phyloP scores from a whole-genome alignment of 2,888 invertebrate species.

The Petrophora chlorosata region DNA sequence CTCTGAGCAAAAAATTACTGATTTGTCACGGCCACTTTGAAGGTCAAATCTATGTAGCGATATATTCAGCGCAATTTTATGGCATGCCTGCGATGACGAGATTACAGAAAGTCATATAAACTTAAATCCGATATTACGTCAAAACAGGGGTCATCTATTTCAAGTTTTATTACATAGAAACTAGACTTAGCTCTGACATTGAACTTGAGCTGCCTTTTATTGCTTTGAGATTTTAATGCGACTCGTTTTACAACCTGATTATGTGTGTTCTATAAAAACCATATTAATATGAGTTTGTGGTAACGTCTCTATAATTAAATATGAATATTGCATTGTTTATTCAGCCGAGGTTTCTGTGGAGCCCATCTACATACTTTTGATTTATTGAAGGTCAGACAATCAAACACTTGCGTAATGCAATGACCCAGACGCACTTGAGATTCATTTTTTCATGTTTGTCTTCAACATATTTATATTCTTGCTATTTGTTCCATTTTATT shows the following conservation, averaged over 20 bases:
- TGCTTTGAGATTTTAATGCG: conserved; percentile 1
- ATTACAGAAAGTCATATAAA: conserved; percentile 22
- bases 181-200: conserved; percentile 30
- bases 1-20: conserved; percentile 22
- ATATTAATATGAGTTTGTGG: neutral
- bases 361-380: conserved; percentile 12
- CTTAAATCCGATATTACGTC: conserved; percentile 22
- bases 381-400: conserved; percentile 19
- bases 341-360: conserved; percentile 10
- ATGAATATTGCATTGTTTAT: conserved; percentile 11
- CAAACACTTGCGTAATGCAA: conserved; percentile 25
- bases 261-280: neutral
- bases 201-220: conserved; percentile 27
- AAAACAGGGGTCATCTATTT: conserved; percentile 29
- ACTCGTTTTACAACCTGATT: conserved; percentile 4
- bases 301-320: neutral
- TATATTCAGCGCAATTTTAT: conserved; percentile 25
- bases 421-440: conserved; percentile 33
- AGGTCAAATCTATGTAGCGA: conserved; percentile 29
- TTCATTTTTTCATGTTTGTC: conserved; percentile 21
- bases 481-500: conserved; percentile 18
- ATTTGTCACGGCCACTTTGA: conserved; percentile 34
- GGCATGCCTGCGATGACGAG: conserved; percentile 14
- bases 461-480: conserved; percentile 17
- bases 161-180: conserved; percentile 21